Conservation (phyloP, 1,140 invertebrate genomes). For the Calephelis nemesis region DNA sequence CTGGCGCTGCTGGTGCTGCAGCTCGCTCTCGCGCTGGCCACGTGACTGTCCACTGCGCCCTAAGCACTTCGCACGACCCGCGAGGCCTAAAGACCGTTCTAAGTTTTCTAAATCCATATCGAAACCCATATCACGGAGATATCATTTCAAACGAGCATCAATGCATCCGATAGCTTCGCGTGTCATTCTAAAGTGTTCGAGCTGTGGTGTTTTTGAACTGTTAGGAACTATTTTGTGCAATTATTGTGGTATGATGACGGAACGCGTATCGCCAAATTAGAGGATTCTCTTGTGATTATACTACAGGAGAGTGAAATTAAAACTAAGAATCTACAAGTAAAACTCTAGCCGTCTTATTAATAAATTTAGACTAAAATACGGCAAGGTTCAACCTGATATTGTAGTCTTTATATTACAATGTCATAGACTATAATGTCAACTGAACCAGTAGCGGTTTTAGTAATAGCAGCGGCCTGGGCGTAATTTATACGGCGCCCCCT, state of each 20-base stretch:
- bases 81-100: conserved; percentile 26
- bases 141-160: conserved; percentile 30
- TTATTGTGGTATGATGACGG: conserved; percentile 24
- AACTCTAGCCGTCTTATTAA: too few species aligned
- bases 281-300: conserved; percentile 19
- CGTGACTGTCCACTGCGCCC: conserved; percentile 54
- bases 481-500: too few species aligned
- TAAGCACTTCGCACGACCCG: conserved; percentile 24
- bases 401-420: too few species aligned
- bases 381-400: too few species aligned
- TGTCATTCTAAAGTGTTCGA: conserved; percentile 40
- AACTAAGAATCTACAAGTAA: too few species aligned
- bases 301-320: not conserved
- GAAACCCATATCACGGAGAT: conserved; percentile 36
- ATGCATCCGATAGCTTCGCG: conserved; percentile 36
- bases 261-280: conserved; percentile 22
- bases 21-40: conserved; percentile 40
- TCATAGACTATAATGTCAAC: too few species aligned
- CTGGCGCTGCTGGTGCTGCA: conserved; percentile 35
- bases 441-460: too few species aligned
- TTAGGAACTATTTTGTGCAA: conserved; percentile 29
- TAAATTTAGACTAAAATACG: too few species aligned
- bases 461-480: too few species aligned
- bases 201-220: conserved; percentile 31
- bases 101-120: conserved; percentile 39